Conservation (phyloP, 2,888 invertebrate species). For the Heliconius cydno region DNA sequence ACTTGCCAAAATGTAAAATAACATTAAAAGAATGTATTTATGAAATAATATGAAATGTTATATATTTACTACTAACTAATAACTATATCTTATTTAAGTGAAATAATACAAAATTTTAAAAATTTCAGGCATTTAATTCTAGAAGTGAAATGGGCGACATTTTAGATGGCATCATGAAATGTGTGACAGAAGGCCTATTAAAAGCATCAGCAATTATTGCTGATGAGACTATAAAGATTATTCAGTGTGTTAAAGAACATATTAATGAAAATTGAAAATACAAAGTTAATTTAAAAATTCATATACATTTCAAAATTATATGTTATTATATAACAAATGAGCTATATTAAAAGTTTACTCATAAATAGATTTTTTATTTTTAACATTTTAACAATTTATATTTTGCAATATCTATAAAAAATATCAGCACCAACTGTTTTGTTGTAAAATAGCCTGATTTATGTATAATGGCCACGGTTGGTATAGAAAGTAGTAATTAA, state of each 20-base stretch:
- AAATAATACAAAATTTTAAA: not conserved
- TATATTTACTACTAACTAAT: not conserved
- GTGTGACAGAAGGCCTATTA: constrained; percentile 57
- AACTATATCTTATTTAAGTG: not conserved
- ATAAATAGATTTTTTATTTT: not conserved
- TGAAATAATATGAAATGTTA: too few relatives aligned
- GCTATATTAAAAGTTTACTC: not conserved
- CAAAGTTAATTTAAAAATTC: not conserved
- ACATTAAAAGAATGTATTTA: not conserved
- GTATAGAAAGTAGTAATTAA: too few relatives aligned
- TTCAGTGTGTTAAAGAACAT: constrained; percentile 54
- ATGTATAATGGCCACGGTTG: too few relatives aligned
- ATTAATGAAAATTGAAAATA: constrained; percentile 24
- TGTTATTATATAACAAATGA: not conserved
- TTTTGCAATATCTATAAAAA: not conserved
- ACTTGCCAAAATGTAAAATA: not conserved
- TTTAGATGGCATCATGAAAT: constrained; percentile 54
- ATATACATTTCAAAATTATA: not conserved
- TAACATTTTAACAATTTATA: not conserved
- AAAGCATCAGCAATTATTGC: constrained; percentile 55
- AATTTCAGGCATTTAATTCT: constrained; percentile 55
- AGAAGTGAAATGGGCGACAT: constrained; percentile 55
- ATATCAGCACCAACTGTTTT: not conserved
- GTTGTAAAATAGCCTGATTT: too few relatives aligned
- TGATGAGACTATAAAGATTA: constrained; percentile 53